A percentile compares a stretch with the other conserved stretches of the same genome.
phyloP scores from a whole-genome alignment of 2,888 invertebrate genomes.

The Escarpia spicata region DNA sequence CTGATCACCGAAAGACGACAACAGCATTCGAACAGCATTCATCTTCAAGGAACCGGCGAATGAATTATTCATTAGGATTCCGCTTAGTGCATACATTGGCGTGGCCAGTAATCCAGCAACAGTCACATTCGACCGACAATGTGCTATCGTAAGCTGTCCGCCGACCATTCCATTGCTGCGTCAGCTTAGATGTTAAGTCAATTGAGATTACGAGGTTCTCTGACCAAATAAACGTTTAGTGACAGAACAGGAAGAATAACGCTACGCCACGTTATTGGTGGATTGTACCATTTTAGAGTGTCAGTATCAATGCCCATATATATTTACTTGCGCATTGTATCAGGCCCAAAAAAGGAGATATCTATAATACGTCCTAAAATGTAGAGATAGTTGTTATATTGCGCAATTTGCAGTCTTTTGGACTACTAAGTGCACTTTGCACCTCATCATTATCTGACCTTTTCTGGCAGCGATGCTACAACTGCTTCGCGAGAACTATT shows the following conservation, averaged over 20 bases:
- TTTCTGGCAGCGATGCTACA: no score
- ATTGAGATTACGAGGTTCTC: not conserved
- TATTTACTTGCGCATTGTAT: no score
- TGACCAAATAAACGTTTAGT: not conserved
- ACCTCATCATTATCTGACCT: no score
- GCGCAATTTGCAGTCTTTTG: no score
- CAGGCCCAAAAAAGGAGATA: no score
- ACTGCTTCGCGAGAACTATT: no score
- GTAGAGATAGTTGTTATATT: no score
- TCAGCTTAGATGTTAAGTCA: not conserved
- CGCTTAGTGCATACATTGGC: not conserved
- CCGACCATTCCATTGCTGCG: no score
- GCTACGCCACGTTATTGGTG: not conserved
- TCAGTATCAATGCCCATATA: no score
- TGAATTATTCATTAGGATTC: not conserved
- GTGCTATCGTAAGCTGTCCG: not conserved
- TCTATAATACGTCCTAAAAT: no score
- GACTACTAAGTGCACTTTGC: no score
- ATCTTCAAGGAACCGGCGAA: not conserved
- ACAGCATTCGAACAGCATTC: not conserved
- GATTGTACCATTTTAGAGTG: no score
- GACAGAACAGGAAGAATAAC: not conserved
- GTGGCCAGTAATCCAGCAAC: not conserved
- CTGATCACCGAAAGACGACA: not conserved
- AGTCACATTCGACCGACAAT: not conserved